These are phyloP conservation scores for Coptodon rendalli DNA, from an alignment of 2,113 vertebrate genomes.

Conservation along the genomic window DNA sequence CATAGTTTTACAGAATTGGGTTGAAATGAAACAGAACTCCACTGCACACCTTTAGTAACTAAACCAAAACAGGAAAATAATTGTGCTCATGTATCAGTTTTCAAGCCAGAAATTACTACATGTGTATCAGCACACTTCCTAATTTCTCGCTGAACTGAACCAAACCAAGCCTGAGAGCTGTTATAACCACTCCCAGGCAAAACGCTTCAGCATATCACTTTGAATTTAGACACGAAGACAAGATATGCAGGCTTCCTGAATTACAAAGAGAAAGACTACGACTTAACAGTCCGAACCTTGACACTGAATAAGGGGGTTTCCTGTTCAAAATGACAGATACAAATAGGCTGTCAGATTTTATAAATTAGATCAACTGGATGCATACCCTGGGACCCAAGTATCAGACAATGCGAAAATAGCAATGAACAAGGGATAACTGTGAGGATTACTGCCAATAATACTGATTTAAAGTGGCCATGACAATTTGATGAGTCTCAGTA, in stretches of 20 bases:
- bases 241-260: neutral
- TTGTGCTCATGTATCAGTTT: neutral
- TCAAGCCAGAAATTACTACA: neutral
- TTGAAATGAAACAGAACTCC: neutral
- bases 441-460: slow-evolving; percentile 9
- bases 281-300: slow-evolving; percentile 18
- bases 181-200: neutral
- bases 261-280: neutral
- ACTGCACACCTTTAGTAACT: neutral
- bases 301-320: neutral
- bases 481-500: slow-evolving; percentile 5
- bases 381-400: neutral
- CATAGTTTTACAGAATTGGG: neutral
- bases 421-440: neutral
- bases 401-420: neutral
- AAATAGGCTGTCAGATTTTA: slow-evolving; percentile 10
- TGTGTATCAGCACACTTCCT: neutral
- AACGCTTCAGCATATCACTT: neutral
- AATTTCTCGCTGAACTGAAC: neutral
- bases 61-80: neutral
- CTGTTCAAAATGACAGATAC: neutral
- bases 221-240: neutral
- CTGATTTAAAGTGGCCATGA: neutral
- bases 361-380: neutral
- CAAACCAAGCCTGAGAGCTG: neutral